Conservation (phyloP, 2,797 vertebrate genomes). For the Pseudochirops cupreus region DNA sequence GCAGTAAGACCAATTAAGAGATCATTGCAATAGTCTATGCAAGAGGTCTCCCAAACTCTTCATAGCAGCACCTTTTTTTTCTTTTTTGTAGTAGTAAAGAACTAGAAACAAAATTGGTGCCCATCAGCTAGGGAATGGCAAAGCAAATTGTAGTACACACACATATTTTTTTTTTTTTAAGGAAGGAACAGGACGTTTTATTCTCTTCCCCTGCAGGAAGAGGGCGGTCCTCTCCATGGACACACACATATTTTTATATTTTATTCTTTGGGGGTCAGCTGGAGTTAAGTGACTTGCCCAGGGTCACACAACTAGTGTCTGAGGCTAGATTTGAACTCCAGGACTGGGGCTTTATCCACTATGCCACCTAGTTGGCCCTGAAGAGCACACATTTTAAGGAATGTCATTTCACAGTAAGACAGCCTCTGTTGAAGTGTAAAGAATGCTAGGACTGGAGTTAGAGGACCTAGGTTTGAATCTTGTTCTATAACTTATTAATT, state of each 20-base stretch:
- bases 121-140: not conserved
- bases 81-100: not conserved
- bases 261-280: not conserved
- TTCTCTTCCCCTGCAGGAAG: too few relatives aligned
- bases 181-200: too few relatives aligned
- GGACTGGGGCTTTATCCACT: not conserved
- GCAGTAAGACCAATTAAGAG: not conserved
- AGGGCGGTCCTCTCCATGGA: too few relatives aligned
- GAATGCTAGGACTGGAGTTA: not conserved
- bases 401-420: not conserved
- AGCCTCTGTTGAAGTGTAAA: not conserved
- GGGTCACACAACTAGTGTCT: not conserved
- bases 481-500: not conserved
- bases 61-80: not conserved
- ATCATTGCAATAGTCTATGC: not conserved
- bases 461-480: slow-evolving; percentile 35
- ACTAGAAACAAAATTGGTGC: not conserved
- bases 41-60: not conserved
- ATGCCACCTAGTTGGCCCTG: not conserved
- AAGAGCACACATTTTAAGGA: not conserved
- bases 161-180: not conserved
- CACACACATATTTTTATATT: not conserved
- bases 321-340: not conserved
- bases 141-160: not conserved
- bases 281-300: not conserved